These are phyloP conservation scores for Salvelinus fontinalis DNA, from an alignment of 2,113 vertebrate genomes.

Conservation along the genomic window DNA sequence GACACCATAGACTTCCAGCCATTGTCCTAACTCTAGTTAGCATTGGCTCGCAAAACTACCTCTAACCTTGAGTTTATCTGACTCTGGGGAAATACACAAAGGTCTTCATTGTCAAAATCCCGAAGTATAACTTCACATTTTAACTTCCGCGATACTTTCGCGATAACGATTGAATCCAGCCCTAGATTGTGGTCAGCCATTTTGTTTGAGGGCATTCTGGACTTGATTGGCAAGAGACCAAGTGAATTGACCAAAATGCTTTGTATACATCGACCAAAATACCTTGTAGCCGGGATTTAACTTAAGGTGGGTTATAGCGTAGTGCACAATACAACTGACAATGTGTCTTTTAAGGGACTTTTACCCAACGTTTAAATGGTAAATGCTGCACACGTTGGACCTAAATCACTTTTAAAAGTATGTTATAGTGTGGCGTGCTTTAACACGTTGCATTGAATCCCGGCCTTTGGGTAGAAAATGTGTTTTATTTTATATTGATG, in stretches of 20 bases:
- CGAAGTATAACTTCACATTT: too few species aligned
- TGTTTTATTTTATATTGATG: not conserved
- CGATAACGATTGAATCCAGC: too few species aligned
- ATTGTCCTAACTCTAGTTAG: too few species aligned
- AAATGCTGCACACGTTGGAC: too few species aligned
- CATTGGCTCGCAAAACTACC: too few species aligned
- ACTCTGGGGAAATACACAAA: too few species aligned
- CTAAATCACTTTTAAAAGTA: not conserved
- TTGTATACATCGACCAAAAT: too few species aligned
- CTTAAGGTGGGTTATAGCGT: not conserved
- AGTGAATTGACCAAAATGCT: not conserved
- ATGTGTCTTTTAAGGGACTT: not conserved
- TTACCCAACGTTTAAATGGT: not conserved
- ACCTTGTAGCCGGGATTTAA: too few species aligned
- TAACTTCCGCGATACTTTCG: too few species aligned
- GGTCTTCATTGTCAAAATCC: too few species aligned
- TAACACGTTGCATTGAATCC: not conserved
- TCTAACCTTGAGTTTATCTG: too few species aligned
- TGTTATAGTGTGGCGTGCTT: not conserved
- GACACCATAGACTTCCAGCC: too few species aligned
- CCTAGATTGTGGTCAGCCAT: not conserved
- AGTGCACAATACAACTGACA: not conserved
- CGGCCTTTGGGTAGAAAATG: not conserved
- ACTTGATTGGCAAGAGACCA: conserved; percentile 3
- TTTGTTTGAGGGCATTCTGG: not conserved